Evolutionary conservation across 2,797 vertebrate genomes (phyloP), one percentile per base, ranked within the genome.

Genomic region (Sebastolobus alascanus): DNA sequence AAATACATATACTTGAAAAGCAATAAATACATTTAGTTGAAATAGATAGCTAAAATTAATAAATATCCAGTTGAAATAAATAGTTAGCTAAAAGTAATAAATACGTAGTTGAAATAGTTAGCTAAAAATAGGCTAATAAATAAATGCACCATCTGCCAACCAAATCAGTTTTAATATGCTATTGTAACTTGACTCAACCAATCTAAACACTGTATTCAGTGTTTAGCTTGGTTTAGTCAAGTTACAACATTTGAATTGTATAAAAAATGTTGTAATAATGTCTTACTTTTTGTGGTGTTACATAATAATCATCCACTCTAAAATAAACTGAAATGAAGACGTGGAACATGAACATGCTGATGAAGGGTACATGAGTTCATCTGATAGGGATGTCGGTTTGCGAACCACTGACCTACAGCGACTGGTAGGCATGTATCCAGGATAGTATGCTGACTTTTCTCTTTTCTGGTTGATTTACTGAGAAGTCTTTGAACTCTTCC

Each of bases 381-480:
- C 68, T 58, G 61, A 72, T 13, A 13, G 4, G 52, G 20, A 33
- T 4, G 4, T 50, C 10, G 29, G 40, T 33, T 25, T 35, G 20
- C 46, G 38, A 29, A 9, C 38, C 35, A 8, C 50, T 40, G 40
- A 77, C 65, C 67, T n/a, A 0, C 3, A 60, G 40, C 37, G 59
- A 56, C 5, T 60, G 1, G 12, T 25, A 3, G 29, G 68, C 79
- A 25, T 31, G 22, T 56, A 71, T 76, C 71, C 77, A 68, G 33
- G 76, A 73, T 2, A 55, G 35, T 64, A 4, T 80, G 73, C 84
- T 86, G 76, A 85, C 76, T 25, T 82, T 86, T 77, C 76, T 78
- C 50, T 81, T 77, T 73, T 86, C 83, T 50, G 63, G 20, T 38
- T 25, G 25, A 25, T 25, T 25, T 25, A 25, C 25, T 25, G 25